Conservation (phyloP, 2,888 invertebrate species). For the Phengaris arion region DNA sequence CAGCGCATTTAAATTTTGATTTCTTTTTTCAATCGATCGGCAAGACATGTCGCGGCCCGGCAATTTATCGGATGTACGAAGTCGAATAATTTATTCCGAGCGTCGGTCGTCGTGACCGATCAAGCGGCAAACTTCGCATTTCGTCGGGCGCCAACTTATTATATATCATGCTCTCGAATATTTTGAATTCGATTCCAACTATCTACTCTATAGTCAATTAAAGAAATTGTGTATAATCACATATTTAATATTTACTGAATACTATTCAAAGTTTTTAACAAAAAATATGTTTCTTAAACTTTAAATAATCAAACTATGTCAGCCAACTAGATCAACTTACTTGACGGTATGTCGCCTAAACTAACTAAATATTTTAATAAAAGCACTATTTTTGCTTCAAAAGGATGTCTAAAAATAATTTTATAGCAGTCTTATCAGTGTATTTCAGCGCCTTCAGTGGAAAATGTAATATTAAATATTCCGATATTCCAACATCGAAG, state of each 20-base stretch:
- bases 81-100: conserved; percentile 58
- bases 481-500: background rate
- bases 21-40: conserved; percentile 17
- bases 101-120: conserved; percentile 47
- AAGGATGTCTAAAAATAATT: background rate
- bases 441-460: conserved; percentile 10
- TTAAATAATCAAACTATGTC: background rate
- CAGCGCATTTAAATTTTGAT: background rate
- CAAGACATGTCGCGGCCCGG: conserved; percentile 16
- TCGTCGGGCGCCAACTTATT: conserved; percentile 63
- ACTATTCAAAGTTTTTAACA: background rate
- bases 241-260: background rate
- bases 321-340: conserved; percentile 36
- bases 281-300: background rate
- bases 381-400: conserved; percentile 7
- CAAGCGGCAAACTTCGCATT: conserved; percentile 63
- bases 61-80: conserved; percentile 29
- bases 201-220: too few relatives aligned
- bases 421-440: background rate
- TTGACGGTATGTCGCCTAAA: conserved; percentile 27
- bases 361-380: conserved; percentile 1
- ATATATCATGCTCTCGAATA: conserved; percentile 38
- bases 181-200: too few relatives aligned
- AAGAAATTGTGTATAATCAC: too few relatives aligned
- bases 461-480: conserved; percentile 15